These are phyloP conservation scores for Lasioglossum vierecki DNA, from an alignment of 2,888 invertebrate species.

Conservation along the genomic window DNA sequence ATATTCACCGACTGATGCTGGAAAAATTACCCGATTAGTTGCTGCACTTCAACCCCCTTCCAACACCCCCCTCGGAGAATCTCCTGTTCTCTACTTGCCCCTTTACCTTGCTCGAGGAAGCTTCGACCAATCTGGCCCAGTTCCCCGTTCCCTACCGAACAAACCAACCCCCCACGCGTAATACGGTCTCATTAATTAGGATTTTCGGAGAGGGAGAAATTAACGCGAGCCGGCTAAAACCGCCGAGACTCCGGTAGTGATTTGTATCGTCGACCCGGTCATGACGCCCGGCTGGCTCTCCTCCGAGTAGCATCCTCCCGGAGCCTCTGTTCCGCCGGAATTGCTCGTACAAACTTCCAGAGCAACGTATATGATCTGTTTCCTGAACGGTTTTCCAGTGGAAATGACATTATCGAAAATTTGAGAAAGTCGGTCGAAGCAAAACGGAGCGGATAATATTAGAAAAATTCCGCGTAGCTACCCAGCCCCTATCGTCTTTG, in stretches of 20 bases:
- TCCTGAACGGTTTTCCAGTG: background rate
- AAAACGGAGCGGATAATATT: background rate
- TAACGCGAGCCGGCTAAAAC: conserved; percentile 66
- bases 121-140: conserved; percentile 45
- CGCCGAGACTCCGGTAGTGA: conserved; percentile 50
- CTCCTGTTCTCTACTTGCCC: conserved; percentile 49
- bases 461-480: conserved; percentile 18
- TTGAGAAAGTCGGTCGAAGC: background rate
- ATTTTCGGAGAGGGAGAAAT: conserved; percentile 72
- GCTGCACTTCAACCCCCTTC: conserved; percentile 44
- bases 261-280: conserved; percentile 61
- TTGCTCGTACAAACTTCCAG: background rate
- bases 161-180: conserved; percentile 56
- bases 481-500: conserved; percentile 64
- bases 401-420: background rate
- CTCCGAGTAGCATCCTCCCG: background rate
- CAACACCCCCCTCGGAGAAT: background rate
- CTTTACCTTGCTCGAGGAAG: background rate
- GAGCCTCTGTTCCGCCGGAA: conserved; percentile 11
- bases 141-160: conserved; percentile 38
- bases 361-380: background rate
- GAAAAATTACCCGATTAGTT: conserved; percentile 84
- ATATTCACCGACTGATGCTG: conserved; percentile 84
- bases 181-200: conserved; percentile 78
- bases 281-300: conserved; percentile 4